Conservation (phyloP, 2,113 vertebrate species). For the Malurus elegans region DNA sequence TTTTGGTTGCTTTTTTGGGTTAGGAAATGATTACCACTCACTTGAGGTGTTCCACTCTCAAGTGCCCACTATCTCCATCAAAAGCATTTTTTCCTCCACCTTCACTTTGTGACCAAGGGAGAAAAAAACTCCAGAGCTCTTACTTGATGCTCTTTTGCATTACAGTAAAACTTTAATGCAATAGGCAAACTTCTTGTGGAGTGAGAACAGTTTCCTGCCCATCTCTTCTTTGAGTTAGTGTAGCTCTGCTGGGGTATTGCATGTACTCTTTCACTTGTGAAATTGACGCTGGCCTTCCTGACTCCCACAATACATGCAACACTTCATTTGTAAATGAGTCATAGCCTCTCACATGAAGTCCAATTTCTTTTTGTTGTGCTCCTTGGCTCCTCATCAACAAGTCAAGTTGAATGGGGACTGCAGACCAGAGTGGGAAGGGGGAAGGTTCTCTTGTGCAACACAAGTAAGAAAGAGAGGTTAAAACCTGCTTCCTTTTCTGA, state of each 20-base stretch:
- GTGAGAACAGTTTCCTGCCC: background rate
- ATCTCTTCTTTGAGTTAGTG: background rate
- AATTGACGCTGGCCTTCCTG: constrained; percentile 18
- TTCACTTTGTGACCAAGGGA: background rate
- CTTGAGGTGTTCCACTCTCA: background rate
- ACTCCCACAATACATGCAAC: background rate
- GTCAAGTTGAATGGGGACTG: background rate
- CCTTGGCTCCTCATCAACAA: background rate
- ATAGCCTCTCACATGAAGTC: background rate
- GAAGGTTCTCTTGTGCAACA: background rate
- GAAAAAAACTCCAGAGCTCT: background rate
- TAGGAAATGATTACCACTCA: background rate
- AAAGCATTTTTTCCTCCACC: background rate
- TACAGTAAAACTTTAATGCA: background rate
- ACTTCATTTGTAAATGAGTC: constrained; percentile 39
- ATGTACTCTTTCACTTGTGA: background rate
- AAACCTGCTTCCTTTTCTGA: background rate
- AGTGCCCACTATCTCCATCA: background rate
- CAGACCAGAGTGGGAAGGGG: background rate
- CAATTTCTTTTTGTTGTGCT: constrained; percentile 11
- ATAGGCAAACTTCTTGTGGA: background rate
- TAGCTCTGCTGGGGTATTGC: background rate
- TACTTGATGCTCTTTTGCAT: background rate
- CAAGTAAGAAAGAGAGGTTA: background rate
- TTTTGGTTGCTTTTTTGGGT: background rate